Percentiles rank a stretch among this genome's conserved stretches.
Conservation (phyloP, 2,888 invertebrate species). For the Pomacea canaliculata region DNA sequence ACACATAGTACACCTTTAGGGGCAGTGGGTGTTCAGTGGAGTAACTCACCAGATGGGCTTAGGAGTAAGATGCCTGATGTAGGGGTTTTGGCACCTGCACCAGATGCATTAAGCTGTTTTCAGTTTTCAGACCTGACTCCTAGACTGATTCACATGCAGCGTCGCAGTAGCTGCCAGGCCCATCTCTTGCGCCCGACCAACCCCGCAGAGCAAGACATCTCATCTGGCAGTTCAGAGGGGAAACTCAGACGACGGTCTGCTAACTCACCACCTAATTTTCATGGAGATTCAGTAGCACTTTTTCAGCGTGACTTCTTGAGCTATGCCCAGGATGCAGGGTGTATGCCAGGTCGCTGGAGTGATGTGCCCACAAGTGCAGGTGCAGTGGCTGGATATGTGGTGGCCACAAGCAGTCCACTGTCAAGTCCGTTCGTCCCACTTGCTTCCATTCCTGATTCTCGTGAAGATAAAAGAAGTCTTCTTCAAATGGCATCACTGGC, state of each 20-base stretch:
- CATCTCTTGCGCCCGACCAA: background rate
- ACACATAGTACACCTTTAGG: too few relatives aligned
- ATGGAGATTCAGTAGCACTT: background rate
- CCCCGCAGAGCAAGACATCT: background rate
- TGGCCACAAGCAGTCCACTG: slow-evolving; percentile 8
- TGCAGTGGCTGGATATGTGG: slow-evolving; percentile 7
- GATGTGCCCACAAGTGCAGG: slow-evolving; percentile 18
- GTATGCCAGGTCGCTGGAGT: slow-evolving; percentile 18
- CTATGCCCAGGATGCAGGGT: slow-evolving; percentile 2
- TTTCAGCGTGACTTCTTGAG: too few relatives aligned
- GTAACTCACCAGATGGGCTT: too few relatives aligned
- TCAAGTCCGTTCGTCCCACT: background rate
- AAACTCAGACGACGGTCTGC: slow-evolving; percentile 17
- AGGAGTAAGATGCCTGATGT: too few relatives aligned
- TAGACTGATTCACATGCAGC: background rate
- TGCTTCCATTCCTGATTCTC: background rate
- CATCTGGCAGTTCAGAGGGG: background rate
- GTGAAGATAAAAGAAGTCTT: background rate
- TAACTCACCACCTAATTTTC: slow-evolving; percentile 22
- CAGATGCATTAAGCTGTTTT: too few relatives aligned
- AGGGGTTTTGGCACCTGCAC: too few relatives aligned
- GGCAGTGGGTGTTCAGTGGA: too few relatives aligned
- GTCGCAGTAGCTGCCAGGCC: slow-evolving; percentile 15
- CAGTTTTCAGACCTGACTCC: background rate
- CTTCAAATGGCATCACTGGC: slow-evolving; percentile 4